These are phyloP conservation scores for Falco rusticolus DNA, from an alignment of 2,797 vertebrate genomes.

Conservation along the genomic window DNA sequence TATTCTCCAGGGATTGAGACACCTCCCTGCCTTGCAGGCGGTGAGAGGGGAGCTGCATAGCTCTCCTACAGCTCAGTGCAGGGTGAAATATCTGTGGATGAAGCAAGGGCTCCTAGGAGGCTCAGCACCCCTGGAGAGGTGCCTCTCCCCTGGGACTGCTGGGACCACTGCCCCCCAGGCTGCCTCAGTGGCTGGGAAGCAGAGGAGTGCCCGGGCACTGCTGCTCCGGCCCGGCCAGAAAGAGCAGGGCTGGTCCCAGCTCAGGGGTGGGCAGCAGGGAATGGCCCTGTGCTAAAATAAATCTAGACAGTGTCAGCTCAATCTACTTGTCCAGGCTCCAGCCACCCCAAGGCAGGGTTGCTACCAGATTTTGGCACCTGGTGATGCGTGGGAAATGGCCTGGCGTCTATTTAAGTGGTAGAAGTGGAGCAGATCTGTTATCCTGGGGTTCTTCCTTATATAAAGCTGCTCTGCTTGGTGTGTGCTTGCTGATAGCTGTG, in stretches of 20 bases:
- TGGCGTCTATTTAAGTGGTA: neutral
- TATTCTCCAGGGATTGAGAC: neutral
- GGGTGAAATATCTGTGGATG: too few species aligned
- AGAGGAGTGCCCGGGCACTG: neutral
- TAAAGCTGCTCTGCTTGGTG: neutral
- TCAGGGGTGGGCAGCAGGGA: neutral
- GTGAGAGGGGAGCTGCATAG: rapidly evolving
- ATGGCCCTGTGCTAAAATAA: neutral
- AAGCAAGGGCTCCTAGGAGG: neutral
- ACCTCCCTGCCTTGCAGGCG: neutral
- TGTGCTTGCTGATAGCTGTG: neutral
- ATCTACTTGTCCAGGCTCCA: neutral
- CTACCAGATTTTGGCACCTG: neutral
- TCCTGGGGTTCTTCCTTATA: neutral
- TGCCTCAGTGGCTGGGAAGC: neutral
- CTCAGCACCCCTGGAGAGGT: neutral
- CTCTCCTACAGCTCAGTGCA: rapidly evolving
- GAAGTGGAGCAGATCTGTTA: neutral
- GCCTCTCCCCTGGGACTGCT: rapidly evolving
- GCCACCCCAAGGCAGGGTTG: neutral
- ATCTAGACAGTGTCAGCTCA: neutral
- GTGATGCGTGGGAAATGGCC: neutral
- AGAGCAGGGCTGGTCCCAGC: neutral
- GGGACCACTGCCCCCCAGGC: neutral
- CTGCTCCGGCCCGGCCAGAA: neutral